phyloP scores from a whole-genome alignment of 2,888 invertebrate genomes.

The Orthosia gracilis region DNA sequence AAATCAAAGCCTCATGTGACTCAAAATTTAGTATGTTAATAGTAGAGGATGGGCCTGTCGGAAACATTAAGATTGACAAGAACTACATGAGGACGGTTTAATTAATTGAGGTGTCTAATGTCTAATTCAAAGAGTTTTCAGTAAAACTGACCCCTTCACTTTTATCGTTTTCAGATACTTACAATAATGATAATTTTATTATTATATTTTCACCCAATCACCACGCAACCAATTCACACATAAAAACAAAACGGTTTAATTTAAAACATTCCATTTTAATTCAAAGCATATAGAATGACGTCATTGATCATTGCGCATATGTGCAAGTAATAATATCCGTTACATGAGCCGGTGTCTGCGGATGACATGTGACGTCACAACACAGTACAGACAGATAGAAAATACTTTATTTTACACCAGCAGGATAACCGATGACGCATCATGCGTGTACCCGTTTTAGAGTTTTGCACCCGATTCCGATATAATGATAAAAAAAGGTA shows the following conservation, averaged over 20 bases:
- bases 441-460: constrained; percentile 4
- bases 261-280: background rate
- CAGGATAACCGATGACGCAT: constrained; percentile 28
- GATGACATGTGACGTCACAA: constrained; percentile 54
- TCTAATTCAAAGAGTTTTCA: too few relatives aligned
- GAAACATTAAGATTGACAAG: too few relatives aligned
- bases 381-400: background rate
- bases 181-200: background rate
- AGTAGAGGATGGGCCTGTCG: too few relatives aligned
- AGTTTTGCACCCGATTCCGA: background rate
- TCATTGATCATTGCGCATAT: constrained; percentile 39
- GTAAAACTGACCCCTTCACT: too few relatives aligned
- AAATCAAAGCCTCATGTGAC: too few relatives aligned
- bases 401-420: background rate
- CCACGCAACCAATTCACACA: background rate
- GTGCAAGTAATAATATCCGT: constrained; percentile 33
- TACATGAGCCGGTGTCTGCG: constrained; percentile 27
- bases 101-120: too few relatives aligned
- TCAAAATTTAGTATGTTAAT: too few relatives aligned
- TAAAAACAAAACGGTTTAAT: background rate
- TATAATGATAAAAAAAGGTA: background rate
- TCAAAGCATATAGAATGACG: constrained; percentile 31
- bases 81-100: too few relatives aligned
- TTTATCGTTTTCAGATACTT: too few relatives aligned
- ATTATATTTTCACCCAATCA: background rate